phyloP scores from a whole-genome alignment of 2,888 invertebrate genomes.

The Lasioglossum calceatum region DNA sequence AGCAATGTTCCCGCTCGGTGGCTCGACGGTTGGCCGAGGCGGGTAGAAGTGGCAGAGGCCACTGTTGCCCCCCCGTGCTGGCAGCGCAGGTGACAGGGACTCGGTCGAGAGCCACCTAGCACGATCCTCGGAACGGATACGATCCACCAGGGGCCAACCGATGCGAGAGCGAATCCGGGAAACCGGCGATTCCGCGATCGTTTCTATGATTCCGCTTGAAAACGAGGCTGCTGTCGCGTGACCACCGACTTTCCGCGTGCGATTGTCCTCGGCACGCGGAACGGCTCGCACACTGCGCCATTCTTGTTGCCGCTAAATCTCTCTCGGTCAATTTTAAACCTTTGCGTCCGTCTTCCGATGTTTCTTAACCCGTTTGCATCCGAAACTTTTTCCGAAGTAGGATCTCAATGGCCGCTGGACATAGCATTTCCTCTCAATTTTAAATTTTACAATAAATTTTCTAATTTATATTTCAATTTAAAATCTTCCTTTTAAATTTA shows the following conservation, averaged over 20 bases:
- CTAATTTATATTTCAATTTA: too few relatives aligned
- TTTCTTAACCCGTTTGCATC: too few relatives aligned
- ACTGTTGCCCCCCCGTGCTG: conserved; percentile 43
- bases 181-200: conserved; percentile 9
- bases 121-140: neutral
- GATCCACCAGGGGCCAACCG: neutral
- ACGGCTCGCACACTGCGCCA: neutral
- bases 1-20: conserved; percentile 50
- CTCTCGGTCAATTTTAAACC: neutral
- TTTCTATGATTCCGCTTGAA: conserved; percentile 11
- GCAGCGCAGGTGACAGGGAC: conserved; percentile 60
- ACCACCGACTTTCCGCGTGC: neutral
- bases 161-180: conserved; percentile 6
- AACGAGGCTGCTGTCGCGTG: conserved; percentile 14
- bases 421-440: too few relatives aligned
- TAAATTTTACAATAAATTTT: too few relatives aligned
- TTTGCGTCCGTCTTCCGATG: too few relatives aligned
- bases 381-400: too few relatives aligned
- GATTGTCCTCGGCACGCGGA: neutral
- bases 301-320: neutral
- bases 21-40: conserved; percentile 40
- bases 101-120: conserved; percentile 29
- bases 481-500: too few relatives aligned
- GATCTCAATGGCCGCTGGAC: too few relatives aligned
- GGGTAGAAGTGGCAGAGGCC: conserved; percentile 63